A percentile compares a stretch with the other conserved stretches of the same genome.
phyloP scores from a whole-genome alignment of 2,797 vertebrate genomes.

The Peromyscus eremicus region DNA sequence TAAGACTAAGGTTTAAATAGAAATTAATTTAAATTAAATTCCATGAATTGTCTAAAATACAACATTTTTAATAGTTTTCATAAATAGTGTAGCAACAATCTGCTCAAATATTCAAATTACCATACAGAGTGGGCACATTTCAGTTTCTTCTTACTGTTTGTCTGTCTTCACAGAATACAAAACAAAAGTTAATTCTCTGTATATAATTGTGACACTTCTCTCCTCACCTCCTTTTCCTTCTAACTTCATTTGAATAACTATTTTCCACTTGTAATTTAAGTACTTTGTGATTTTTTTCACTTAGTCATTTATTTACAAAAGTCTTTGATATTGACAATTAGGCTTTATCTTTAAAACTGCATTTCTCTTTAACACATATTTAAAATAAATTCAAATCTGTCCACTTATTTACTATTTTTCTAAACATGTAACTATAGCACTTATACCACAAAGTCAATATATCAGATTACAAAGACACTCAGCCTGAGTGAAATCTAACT shows the following conservation, averaged over 20 bases:
- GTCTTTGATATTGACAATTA: background rate
- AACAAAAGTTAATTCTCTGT: background rate
- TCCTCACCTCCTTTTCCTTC: background rate
- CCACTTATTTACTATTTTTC: background rate
- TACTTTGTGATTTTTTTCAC: background rate
- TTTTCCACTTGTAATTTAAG: background rate
- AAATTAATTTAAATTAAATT: background rate
- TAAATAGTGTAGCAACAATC: background rate
- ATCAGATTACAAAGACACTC: background rate
- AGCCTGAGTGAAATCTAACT: background rate
- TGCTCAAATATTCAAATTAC: background rate
- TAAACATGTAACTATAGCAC: background rate
- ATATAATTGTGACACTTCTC: background rate
- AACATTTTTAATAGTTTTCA: background rate
- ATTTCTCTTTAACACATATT: background rate
- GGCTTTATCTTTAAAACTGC: background rate
- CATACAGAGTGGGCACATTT: background rate
- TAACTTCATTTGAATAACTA: background rate
- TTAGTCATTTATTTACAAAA: background rate
- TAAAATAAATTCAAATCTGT: background rate
- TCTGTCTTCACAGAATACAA: background rate
- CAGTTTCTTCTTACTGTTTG: background rate
- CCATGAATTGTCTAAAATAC: background rate
- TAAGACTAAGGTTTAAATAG: background rate
- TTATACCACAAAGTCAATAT: background rate